Percentiles rank a stretch among this genome's conserved stretches.
phyloP scores from a whole-genome alignment of 1,140 invertebrate species.

The Thrips palmi region DNA sequence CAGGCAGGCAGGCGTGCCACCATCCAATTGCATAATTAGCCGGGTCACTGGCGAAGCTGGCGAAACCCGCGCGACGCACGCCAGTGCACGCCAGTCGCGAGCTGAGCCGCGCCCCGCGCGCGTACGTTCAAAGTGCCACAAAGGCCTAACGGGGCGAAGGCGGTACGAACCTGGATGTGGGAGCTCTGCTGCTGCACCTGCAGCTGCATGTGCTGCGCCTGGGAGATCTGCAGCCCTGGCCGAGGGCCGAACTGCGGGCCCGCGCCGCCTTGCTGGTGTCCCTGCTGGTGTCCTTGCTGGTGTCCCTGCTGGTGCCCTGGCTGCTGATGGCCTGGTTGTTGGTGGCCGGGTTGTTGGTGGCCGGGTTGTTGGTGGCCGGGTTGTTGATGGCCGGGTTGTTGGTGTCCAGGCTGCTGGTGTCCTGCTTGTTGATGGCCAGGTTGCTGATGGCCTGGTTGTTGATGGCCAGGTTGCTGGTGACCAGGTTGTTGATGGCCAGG shows the following conservation, averaged over 20 bases:
- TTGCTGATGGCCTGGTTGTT: constrained; percentile 10
- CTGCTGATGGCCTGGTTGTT: constrained; percentile 10
- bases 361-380: neutral
- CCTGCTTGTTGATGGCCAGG: constrained; percentile 19
- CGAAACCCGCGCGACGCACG: no score
- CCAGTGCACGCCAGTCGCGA: neutral
- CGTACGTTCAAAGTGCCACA: no score
- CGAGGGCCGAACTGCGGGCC: constrained; percentile 66
- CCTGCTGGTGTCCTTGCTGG: constrained; percentile 10
- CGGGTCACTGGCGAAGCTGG: no score
- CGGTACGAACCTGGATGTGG: no score
- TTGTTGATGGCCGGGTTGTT: constrained; percentile 17
- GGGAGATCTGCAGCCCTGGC: constrained; percentile 65
- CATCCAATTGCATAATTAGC: no score
- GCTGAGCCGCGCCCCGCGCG: neutral
- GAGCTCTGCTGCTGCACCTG: constrained; percentile 17
- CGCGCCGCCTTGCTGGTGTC: constrained; percentile 20
- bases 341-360: neutral
- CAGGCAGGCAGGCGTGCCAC: no score
- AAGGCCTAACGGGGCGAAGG: no score
- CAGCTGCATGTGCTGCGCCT: constrained; percentile 55
- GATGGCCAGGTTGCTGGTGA: neutral
- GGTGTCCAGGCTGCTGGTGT: constrained; percentile 11
- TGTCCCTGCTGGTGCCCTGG: constrained; percentile 19
- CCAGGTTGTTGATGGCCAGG: neutral